phyloP scores from a whole-genome alignment of 2,888 invertebrate genomes.

The Pheosia tremula region DNA sequence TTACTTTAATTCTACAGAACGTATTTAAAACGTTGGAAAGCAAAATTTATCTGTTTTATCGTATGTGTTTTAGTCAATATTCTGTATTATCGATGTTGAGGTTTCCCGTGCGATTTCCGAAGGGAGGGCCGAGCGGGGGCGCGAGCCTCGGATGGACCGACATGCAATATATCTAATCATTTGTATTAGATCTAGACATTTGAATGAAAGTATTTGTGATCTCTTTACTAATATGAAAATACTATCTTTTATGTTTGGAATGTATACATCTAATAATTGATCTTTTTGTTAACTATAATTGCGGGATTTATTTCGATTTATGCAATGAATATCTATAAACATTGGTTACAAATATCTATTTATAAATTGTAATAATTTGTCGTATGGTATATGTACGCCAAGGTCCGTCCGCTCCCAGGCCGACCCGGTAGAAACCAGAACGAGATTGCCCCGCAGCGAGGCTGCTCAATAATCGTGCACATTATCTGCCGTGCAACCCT shows the following conservation, averaged over 20 bases:
- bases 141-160: neutral
- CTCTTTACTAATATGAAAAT: constrained; percentile 9
- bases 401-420: too few relatives aligned
- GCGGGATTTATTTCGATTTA: too few relatives aligned
- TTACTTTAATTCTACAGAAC: constrained; percentile 12
- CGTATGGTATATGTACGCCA: too few relatives aligned
- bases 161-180: neutral
- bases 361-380: too few relatives aligned
- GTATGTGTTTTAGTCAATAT: constrained; percentile 20
- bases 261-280: too few relatives aligned
- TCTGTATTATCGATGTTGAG: constrained; percentile 13
- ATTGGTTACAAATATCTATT: too few relatives aligned
- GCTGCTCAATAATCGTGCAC: too few relatives aligned
- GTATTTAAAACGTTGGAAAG: constrained; percentile 25
- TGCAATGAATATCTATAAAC: too few relatives aligned
- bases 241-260: constrained; percentile 8
- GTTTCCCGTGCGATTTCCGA: constrained; percentile 28
- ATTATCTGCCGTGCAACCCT: too few relatives aligned
- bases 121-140: neutral
- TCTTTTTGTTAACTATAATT: too few relatives aligned
- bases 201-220: constrained; percentile 2
- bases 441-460: too few relatives aligned
- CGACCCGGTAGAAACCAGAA: too few relatives aligned
- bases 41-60: constrained; percentile 19
- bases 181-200: neutral